Evolutionary conservation across 2,888 invertebrate species (phyloP).

Genomic region (Harpalus rufipes): DNA sequence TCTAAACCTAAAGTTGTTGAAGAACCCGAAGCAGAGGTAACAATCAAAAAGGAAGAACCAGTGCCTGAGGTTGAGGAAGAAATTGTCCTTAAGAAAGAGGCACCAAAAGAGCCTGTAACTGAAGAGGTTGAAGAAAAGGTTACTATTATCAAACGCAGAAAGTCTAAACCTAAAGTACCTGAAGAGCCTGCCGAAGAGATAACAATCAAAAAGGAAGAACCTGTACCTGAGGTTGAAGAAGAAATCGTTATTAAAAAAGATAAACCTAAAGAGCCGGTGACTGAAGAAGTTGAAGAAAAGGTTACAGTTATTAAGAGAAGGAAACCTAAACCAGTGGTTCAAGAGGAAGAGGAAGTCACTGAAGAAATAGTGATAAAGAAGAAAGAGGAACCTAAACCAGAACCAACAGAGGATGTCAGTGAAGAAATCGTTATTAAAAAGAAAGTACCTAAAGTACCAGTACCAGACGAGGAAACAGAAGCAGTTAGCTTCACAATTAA

Average conservation of each 20-base stretch:
- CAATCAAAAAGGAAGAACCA: slow-evolving; percentile 75
- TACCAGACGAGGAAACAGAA: slow-evolving; percentile 73
- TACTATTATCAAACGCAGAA: slow-evolving; percentile 72
- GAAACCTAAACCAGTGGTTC: slow-evolving; percentile 72
- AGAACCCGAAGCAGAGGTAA: slow-evolving; percentile 69
- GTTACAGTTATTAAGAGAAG: slow-evolving; percentile 72
- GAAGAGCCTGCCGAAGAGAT: slow-evolving; percentile 70
- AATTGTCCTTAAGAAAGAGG: slow-evolving; percentile 71
- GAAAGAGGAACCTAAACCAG: slow-evolving; percentile 69
- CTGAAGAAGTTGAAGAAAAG: slow-evolving; percentile 72
- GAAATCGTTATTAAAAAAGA: slow-evolving; percentile 71
- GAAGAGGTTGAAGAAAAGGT: slow-evolving; percentile 71
- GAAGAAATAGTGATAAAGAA: slow-evolving; percentile 70
- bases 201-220: slow-evolving; percentile 69
- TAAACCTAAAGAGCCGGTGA: slow-evolving; percentile 70
- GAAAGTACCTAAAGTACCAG: slow-evolving; percentile 70
- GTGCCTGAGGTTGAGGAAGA: slow-evolving; percentile 71
- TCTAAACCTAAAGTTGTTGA: slow-evolving; percentile 72
- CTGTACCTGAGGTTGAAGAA: slow-evolving; percentile 68
- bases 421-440: slow-evolving; percentile 76
- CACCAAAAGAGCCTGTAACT: slow-evolving; percentile 69
- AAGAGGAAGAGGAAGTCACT: slow-evolving; percentile 67
- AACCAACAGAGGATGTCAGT: slow-evolving; percentile 73
- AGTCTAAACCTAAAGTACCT: slow-evolving; percentile 69
- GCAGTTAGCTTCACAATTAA: slow-evolving; percentile 76